These are phyloP conservation scores for Drosophila conformis DNA, from an alignment of 2,888 invertebrate genomes.

Conservation along the genomic window DNA sequence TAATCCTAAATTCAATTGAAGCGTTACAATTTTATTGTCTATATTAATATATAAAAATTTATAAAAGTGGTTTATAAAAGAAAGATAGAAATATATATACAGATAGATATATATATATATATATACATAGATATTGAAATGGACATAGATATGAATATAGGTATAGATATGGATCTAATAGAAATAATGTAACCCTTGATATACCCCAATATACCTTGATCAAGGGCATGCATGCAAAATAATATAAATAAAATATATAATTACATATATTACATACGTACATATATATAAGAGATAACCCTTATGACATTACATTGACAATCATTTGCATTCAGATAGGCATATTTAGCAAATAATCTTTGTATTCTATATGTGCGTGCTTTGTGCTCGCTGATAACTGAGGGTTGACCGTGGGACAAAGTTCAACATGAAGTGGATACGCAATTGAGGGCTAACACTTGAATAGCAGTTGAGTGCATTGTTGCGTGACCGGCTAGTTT, in stretches of 20 bases:
- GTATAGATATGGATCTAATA: background rate
- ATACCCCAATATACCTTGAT: background rate
- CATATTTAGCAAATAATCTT: constrained; percentile 24
- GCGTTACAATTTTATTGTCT: too few species aligned
- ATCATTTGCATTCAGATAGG: background rate
- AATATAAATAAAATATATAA: background rate
- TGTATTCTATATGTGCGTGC: constrained; percentile 14
- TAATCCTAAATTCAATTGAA: background rate
- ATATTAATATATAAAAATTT: too few species aligned
- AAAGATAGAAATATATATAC: too few species aligned
- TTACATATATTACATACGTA: too few species aligned
- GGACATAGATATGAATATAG: background rate
- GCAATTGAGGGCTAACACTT: constrained; percentile 20
- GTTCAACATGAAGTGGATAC: constrained; percentile 26
- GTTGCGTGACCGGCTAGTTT: constrained; percentile 45
- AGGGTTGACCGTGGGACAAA: constrained; percentile 26
- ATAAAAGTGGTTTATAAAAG: background rate
- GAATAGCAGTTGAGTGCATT: constrained; percentile 40
- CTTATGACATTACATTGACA: constrained; percentile 23
- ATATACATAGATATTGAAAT: background rate
- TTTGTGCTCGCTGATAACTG: constrained; percentile 33
- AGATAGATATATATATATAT: too few species aligned
- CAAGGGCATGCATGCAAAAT: background rate
- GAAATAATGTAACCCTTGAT: background rate
- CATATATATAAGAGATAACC: background rate